These are phyloP conservation scores for Xiphophorus couchianus DNA, from an alignment of 2,113 vertebrate genomes.

Conservation along the genomic window DNA sequence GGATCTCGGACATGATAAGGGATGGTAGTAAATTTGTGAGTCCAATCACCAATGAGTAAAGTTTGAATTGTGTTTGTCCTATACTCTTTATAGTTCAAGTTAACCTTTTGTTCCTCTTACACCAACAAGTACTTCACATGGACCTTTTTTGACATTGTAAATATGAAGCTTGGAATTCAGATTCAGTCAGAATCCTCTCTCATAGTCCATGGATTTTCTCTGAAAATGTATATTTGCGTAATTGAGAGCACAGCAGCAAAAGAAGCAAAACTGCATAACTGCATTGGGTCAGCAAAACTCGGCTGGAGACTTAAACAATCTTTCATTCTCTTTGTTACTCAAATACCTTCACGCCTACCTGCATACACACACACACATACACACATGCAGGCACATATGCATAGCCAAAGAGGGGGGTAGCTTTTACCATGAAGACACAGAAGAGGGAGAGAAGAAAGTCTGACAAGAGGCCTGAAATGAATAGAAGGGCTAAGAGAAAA, in stretches of 20 bases:
- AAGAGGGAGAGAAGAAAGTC: conserved; percentile 18
- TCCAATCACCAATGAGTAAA: neutral
- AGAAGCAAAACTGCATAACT: conserved; percentile 18
- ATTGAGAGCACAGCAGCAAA: neutral
- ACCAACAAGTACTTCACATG: neutral
- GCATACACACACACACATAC: neutral
- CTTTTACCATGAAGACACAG: conserved; percentile 61
- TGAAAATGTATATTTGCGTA: neutral
- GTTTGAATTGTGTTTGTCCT: neutral
- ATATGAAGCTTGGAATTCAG: neutral
- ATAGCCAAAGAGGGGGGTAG: conserved; percentile 35
- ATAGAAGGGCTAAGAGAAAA: no score
- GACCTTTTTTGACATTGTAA: neutral
- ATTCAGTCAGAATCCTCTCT: neutral
- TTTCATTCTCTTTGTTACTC: conserved; percentile 15
- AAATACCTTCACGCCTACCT: neutral
- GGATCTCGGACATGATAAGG: no score
- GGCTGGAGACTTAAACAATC: conserved; percentile 29
- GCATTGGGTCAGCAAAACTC: conserved; percentile 47
- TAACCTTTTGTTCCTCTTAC: conserved; percentile 19
- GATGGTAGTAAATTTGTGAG: neutral
- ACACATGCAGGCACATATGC: neutral
- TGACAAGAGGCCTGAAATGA: conserved; percentile 28
- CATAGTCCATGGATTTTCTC: neutral
- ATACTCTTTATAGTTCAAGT: conserved; percentile 15